Base-by-base conservation (phyloP, 2,888 invertebrate genomes). In the Cantharis lateralis region DNA sequence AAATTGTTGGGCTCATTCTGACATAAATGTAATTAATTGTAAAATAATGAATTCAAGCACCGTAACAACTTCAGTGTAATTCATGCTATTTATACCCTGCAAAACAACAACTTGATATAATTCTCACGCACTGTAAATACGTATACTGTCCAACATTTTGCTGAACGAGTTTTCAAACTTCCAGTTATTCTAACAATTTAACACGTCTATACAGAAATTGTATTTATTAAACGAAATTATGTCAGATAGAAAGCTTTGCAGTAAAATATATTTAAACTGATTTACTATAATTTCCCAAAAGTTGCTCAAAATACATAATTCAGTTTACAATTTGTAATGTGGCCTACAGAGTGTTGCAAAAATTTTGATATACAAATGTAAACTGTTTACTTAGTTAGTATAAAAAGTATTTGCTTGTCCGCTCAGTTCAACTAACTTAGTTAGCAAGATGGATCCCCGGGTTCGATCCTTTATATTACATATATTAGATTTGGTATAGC, bases 91-190 rank as follows among this genome's bases (percentile, higher is more conserved):
- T 20, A 66, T 66, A 66, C 64, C 64, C 64, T 66, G 64, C 24
- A 66, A 66, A 66, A 66, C 24, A 66, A 66, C 64, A 66, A 66
- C 64, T 66, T 66, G 64, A 66, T 66, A 66, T 24, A 66, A 66
- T 66, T 66, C 64, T 66, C 64, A 66, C 64, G 64, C 64, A 66
- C 20, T 20, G 24, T 66, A 66, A 66, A 66, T 66, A 66, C 64
- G 24, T 66, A 48, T 48, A 66, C 24, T 66, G 15, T 66, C 64
- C 64, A 66, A 66, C 18, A 66, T 66, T 66, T 66, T 66, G 24
- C 64, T 20, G 64, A 24, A 24, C 16, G 64, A 66, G 24, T 66
- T 66, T 16, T 66, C 20, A 10, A 66, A 66, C 20, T 66, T 66
- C 24, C 24, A 66, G 64, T 66, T 20, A 66, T 66, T 66, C 24